Base-by-base conservation (phyloP, 2,113 vertebrate species). In the Sciurus niger region DNA sequence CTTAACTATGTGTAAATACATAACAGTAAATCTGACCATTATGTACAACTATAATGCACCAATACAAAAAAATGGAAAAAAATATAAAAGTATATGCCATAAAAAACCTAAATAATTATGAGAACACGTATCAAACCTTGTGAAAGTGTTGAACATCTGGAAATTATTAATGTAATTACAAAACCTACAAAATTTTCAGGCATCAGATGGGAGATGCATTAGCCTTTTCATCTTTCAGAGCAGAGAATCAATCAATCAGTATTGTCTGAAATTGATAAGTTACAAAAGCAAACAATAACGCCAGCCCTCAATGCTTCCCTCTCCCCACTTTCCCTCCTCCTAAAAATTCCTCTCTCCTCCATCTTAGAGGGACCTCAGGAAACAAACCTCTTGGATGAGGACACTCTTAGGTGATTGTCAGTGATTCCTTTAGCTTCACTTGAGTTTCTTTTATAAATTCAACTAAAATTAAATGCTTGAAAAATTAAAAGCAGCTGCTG, bases 381-480 rank as follows among this genome's bases (percentile, higher is more conserved):
- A 91, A 55, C 16, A 24, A 4, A 4, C 9, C 51, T 53, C 11
- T 63, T 20, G 12, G 16, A 12, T 12, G n/a, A 72, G 51, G 70
- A 51, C 25, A 73, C 25, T 67, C 89, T 53, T 40, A 55, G 13
- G 46, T 60, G 40, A 80, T 51, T 63, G 30, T n/a, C 20, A 48
- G 73, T 28, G 25, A 25, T 51, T 84, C 48, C 70, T 79, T 73
- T 3, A 24, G 28, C 82, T 77, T 78, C 93, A n/a, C 68, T 77
- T 60, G 0, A 6, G 25, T 93, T 72, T 92, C 51, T 92, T 82
- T 78, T 85, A 83, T 65, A 84, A 91, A 74, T 79, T 63, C 51
- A 67, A 55, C 46, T 58, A 78, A 92, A 78, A 83, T 32, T 40
- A 67, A 96, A 53, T 51, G 67, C 22, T 73, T 85, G 37, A 73